phyloP scores from a whole-genome alignment of 2,113 vertebrate genomes.

The Rhagologus leucostigma region DNA sequence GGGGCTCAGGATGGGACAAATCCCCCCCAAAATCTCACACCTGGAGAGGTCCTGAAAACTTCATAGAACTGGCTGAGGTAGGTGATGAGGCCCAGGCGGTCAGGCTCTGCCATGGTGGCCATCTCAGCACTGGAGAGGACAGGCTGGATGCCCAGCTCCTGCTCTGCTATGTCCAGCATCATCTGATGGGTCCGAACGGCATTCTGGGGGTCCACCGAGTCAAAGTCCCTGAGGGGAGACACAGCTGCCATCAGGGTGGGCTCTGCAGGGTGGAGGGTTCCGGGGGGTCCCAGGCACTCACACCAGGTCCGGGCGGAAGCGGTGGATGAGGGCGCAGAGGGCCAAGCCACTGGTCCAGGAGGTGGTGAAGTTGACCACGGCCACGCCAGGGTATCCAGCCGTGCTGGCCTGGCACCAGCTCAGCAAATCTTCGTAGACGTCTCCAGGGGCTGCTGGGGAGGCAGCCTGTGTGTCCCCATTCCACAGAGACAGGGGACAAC shows the following conservation, averaged over 20 bases:
- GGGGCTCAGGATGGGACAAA: neutral
- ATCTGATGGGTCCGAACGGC: conserved; percentile 74
- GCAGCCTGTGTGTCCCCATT: neutral
- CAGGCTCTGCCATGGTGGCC: conserved; percentile 68
- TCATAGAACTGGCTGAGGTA: conserved; percentile 90
- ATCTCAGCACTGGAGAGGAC: conserved; percentile 83
- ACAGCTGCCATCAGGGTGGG: neutral
- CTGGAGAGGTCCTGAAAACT: conserved; percentile 67
- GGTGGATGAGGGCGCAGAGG: conserved; percentile 86
- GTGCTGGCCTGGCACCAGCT: conserved; percentile 89
- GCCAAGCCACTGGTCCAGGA: conserved; percentile 89
- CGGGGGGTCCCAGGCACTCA: conserved; percentile 64
- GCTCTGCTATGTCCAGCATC: conserved; percentile 79
- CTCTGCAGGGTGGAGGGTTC: neutral
- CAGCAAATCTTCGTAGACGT: conserved; percentile 77
- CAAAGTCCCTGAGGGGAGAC: conserved; percentile 73
- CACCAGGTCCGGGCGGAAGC: conserved; percentile 83
- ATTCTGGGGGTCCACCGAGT: conserved; percentile 65
- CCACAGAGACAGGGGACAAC: neutral
- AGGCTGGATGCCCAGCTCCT: conserved; percentile 85
- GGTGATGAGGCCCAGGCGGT: conserved; percentile 85
- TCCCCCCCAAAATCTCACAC: neutral
- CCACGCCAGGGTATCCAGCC: conserved; percentile 72
- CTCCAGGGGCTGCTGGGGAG: conserved; percentile 52
- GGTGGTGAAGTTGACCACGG: conserved; percentile 77